These are phyloP conservation scores for Aphaenogaster floridana DNA, from an alignment of 1,140 invertebrate species.

Conservation along the genomic window DNA sequence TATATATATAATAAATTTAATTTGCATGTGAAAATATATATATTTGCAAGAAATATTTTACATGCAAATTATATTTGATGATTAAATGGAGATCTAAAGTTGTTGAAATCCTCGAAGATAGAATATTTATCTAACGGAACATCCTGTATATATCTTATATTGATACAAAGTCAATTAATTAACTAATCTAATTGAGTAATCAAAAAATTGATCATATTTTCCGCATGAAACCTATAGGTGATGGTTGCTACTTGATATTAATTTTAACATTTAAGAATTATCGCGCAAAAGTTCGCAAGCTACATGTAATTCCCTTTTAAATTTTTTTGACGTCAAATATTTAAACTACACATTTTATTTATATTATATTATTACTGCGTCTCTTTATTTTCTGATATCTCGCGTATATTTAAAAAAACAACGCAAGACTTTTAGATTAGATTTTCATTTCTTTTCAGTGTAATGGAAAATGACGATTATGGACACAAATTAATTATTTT, in stretches of 20 bases:
- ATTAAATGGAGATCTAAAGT: background rate
- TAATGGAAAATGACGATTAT: background rate
- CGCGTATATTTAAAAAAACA: background rate
- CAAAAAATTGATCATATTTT: background rate
- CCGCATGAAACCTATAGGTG: constrained; percentile 2
- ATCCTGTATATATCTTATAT: background rate
- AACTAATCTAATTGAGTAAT: constrained; percentile 4
- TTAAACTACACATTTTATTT: constrained; percentile 10
- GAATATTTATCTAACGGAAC: background rate
- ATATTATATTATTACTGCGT: background rate
- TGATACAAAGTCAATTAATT: background rate
- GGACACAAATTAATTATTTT: background rate
- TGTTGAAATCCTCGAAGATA: background rate
- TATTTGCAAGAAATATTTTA: background rate
- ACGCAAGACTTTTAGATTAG: background rate
- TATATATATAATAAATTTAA: background rate
- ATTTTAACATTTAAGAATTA: background rate
- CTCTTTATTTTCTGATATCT: background rate
- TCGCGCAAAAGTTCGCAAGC: background rate
- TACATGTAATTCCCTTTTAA: background rate
- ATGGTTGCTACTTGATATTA: constrained; percentile 5
- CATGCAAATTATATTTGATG: background rate
- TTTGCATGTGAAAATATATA: constrained; percentile 5
- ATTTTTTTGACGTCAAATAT: background rate
- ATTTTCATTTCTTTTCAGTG: constrained; percentile 15